Evolutionary conservation across 2,888 invertebrate genomes (phyloP).

Genomic region (Drosophila limbata): DNA sequence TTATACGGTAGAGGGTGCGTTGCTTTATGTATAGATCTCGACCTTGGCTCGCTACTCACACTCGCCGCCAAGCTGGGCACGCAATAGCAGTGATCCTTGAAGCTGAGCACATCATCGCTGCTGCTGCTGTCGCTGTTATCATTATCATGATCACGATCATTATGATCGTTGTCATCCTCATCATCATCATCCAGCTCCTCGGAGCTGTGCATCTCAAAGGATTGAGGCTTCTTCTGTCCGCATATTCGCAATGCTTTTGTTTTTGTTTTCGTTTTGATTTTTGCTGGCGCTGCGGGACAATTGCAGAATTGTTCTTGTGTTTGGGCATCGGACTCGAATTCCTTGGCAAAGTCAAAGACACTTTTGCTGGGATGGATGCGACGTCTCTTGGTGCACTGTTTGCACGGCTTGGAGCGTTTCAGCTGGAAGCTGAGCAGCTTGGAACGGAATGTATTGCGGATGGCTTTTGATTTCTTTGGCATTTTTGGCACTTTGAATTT

Average conservation of each 20-base stretch:
- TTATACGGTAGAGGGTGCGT: conserved; percentile 34
- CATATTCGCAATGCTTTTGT: conserved; percentile 45
- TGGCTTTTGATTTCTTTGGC: conserved; percentile 84
- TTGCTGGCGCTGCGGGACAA: conserved; percentile 60
- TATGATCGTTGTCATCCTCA: conserved; percentile 36
- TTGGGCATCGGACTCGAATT: conserved; percentile 66
- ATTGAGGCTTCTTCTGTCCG: conserved; percentile 50
- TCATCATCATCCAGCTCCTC: conserved; percentile 60
- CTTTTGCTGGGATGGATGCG: conserved; percentile 84
- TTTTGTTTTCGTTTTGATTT: conserved; percentile 15
- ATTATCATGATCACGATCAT: conserved; percentile 50
- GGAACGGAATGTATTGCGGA: conserved; percentile 84
- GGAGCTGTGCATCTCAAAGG: conserved; percentile 62
- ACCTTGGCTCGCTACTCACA: conserved; percentile 79
- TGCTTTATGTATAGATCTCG: conserved; percentile 2
- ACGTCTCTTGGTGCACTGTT: conserved; percentile 83
- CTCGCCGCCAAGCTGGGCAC: conserved; percentile 84
- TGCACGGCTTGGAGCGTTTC: conserved; percentile 80
- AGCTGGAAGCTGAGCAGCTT: conserved; percentile 83
- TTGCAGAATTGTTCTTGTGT: conserved; percentile 79
- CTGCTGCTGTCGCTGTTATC: conserved; percentile 68
- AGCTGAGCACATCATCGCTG: conserved; percentile 82
- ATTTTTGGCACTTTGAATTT: conserved; percentile 84
- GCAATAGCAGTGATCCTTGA: conserved; percentile 84
- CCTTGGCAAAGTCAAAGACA: conserved; percentile 83